Conservation (phyloP, 2,797 vertebrate species). For the Vespertilio murinus region DNA sequence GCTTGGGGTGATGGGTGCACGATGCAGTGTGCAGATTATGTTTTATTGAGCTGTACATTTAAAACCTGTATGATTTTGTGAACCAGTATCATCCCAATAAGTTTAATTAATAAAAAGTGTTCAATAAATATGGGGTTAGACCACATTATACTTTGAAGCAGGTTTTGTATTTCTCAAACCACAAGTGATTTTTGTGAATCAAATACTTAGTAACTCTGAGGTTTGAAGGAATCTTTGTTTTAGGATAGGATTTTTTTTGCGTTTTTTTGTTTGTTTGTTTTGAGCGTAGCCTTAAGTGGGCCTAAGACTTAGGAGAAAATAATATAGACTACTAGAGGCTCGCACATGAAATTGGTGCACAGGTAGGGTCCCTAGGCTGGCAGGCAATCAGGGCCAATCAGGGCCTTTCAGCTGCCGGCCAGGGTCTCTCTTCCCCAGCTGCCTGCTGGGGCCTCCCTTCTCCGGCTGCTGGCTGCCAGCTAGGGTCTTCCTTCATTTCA, state of each 20-base stretch:
- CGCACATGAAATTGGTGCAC: accelerated
- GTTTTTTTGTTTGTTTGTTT: not conserved
- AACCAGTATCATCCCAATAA: not conserved
- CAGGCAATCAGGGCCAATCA: no score
- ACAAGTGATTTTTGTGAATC: not conserved
- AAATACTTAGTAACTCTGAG: not conserved
- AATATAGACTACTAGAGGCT: not conserved
- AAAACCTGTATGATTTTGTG: not conserved
- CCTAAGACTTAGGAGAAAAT: not conserved
- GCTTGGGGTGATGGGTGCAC: not conserved
- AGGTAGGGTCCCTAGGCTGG: no score
- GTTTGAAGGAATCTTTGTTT: constrained; percentile 28
- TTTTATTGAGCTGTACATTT: not conserved
- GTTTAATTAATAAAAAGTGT: not conserved
- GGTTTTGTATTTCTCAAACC: not conserved
- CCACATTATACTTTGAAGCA: not conserved
- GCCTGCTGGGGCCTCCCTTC: no score
- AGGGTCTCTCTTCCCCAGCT: no score
- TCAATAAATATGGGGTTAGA: not conserved
- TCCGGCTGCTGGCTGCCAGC: no score
- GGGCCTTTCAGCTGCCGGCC: no score
- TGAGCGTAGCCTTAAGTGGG: not conserved
- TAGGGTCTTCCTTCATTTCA: no score
- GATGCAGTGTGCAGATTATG: not conserved
- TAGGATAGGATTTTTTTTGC: no score